Conservation (phyloP, 2,888 invertebrate genomes). For the Sphaerophoria rueppellii region DNA sequence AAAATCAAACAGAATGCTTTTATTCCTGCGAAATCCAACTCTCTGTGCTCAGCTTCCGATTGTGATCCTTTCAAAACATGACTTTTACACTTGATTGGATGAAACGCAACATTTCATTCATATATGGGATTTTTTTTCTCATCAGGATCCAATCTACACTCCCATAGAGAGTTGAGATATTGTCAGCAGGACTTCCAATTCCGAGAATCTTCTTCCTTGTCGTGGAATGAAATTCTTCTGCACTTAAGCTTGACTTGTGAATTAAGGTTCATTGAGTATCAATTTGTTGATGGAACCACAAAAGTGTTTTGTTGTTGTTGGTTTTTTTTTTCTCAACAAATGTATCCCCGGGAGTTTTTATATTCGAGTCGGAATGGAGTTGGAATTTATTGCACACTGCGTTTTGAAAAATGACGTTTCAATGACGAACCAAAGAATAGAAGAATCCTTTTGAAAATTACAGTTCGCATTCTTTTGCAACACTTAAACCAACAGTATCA, state of each 20-base stretch:
- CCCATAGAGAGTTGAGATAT: too few relatives aligned
- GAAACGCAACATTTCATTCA: neutral
- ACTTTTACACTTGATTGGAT: slow-evolving; percentile 32
- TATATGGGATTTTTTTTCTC: neutral
- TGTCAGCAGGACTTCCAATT: neutral
- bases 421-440: slow-evolving; percentile 35
- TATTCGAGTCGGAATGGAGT: neutral
- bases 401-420: slow-evolving; percentile 22
- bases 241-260: slow-evolving; percentile 19
- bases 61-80: slow-evolving; percentile 41
- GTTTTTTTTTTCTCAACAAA: neutral
- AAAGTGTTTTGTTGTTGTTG: slow-evolving; percentile 8
- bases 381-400: slow-evolving; percentile 7
- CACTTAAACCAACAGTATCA: slow-evolving; percentile 23
- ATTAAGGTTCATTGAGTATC: slow-evolving; percentile 54
- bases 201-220: neutral
- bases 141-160: too few relatives aligned
- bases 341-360: slow-evolving; percentile 2
- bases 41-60: slow-evolving; percentile 10
- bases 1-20: neutral
- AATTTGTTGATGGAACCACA: slow-evolving; percentile 63
- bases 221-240: slow-evolving; percentile 39
- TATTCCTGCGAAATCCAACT: slow-evolving; percentile 5
- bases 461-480: slow-evolving; percentile 63
- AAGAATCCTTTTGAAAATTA: slow-evolving; percentile 70